Evolutionary conservation across 2,888 invertebrate species (phyloP), one percentile per base, ranked within the genome.

Genomic region (Actias luna): DNA sequence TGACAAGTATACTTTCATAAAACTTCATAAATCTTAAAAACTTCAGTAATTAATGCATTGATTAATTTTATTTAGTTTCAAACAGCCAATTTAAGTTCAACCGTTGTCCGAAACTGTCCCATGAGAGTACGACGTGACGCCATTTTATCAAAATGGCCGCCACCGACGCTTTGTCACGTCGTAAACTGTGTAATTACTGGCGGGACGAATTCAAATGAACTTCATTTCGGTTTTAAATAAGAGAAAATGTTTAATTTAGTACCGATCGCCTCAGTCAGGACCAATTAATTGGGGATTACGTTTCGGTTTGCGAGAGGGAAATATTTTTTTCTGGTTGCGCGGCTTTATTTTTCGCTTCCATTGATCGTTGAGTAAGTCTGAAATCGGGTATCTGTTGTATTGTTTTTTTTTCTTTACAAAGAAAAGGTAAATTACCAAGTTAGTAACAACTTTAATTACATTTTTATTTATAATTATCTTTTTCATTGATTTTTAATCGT

Each of bases 181-280:
- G 90, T 92, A 89, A 91, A 90, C 88, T 88, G 80, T 88, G 89
- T 92, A 91, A 92, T 92, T 92, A 92, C 89, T 85, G 82, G 74
- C 86, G 84, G 76, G 69, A 74, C 82, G 86, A 88, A 89, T 89
- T 84, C 86, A 88, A 91, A 92, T 89, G 86, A 87, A 91, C 87
- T 90, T 88, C 89, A 89, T 91, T 91, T 87, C 86, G 83, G 80
- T 87, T 90, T 92, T 92, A 92, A 91, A 90, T 92, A 91, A 91
- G 90, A 83, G 90, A 88, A 89, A 90, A 91, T 89, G 92, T 90
- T 92, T 91, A 91, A 92, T 91, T 90, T 90, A 87, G 80, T 85
- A 81, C 80, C 83, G 80, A 85, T 85, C 83, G 82, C 79, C 75
- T 75, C 78, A 76, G 76, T 69, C 71, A 73, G 82, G 81, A 86